Conservation (phyloP, 2,113 vertebrate species). For the Epinephelus fuscoguttatus region DNA sequence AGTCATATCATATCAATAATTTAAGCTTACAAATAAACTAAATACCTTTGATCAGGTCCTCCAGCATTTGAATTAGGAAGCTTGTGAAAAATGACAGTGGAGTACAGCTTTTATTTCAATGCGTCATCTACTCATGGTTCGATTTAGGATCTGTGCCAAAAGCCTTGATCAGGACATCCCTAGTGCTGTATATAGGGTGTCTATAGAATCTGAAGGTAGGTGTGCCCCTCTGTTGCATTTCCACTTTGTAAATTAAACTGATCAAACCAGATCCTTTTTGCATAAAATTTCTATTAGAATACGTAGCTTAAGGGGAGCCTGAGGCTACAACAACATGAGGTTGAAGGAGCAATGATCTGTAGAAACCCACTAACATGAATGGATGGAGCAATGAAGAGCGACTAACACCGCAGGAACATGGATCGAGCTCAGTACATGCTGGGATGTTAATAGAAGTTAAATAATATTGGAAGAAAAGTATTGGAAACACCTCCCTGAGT, state of each 20-base stretch:
- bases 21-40: too few relatives aligned
- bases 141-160: rapidly evolving
- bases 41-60: too few relatives aligned
- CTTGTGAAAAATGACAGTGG: too few relatives aligned
- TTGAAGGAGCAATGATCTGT: not conserved
- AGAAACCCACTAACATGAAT: not conserved
- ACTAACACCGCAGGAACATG: not conserved
- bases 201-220: not conserved
- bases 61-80: too few relatives aligned
- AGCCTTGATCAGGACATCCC: not conserved
- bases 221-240: not conserved
- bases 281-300: not conserved
- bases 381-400: not conserved
- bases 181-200: too few relatives aligned
- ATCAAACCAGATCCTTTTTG: not conserved
- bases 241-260: not conserved
- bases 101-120: too few relatives aligned
- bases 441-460: not conserved
- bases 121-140: not conserved
- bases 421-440: not conserved
- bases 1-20: too few relatives aligned
- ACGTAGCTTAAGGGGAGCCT: not conserved
- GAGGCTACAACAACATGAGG: conserved; percentile 5
- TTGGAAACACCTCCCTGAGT: not conserved
- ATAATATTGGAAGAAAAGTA: not conserved